phyloP scores from a whole-genome alignment of 2,113 vertebrate species.

The Melanerpes aurifrons region DNA sequence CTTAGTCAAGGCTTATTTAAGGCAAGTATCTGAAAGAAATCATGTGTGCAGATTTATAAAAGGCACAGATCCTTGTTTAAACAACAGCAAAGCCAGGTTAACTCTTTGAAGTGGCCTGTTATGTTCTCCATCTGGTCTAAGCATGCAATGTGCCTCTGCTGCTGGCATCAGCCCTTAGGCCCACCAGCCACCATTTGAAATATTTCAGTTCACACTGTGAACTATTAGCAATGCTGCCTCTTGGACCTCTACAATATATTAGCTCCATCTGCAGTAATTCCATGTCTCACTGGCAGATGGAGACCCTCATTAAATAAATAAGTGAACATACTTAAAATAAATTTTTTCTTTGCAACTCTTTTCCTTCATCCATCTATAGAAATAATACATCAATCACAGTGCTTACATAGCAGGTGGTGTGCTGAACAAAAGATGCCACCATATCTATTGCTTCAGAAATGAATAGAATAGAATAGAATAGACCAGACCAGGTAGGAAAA shows the following conservation, averaged over 20 bases:
- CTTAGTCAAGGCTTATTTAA: conserved; percentile 42
- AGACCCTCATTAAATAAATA: background rate
- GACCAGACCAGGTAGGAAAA: too few species aligned
- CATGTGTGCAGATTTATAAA: background rate
- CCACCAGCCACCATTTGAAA: background rate
- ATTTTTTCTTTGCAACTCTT: background rate
- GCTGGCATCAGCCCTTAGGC: background rate
- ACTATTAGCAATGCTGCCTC: background rate
- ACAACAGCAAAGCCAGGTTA: background rate
- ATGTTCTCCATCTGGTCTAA: background rate
- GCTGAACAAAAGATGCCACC: background rate
- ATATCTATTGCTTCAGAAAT: background rate
- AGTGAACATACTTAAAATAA: background rate
- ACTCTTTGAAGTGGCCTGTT: background rate
- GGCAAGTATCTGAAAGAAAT: conserved; percentile 18
- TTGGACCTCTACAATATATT: background rate
- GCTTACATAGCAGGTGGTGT: background rate
- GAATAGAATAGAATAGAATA: too few species aligned
- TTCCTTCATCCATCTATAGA: background rate
- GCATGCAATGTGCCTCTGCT: background rate
- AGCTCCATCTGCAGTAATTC: background rate
- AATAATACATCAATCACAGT: background rate
- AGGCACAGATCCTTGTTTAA: background rate
- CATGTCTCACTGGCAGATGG: background rate
- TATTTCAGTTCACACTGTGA: background rate